Conservation (phyloP, 2,888 invertebrate species). For the Philereme vetulata region DNA sequence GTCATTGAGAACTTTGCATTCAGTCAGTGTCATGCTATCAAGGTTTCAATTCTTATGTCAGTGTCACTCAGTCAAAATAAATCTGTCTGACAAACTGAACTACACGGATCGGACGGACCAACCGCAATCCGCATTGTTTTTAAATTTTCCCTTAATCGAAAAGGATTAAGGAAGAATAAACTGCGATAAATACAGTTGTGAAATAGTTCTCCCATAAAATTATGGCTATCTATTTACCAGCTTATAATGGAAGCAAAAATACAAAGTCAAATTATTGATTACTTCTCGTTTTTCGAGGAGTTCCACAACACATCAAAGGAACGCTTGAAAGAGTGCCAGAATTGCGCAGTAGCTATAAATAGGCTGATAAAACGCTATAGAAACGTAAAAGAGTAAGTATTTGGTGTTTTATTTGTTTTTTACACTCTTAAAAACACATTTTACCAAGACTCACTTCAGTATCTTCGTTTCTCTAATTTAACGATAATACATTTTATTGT, state of each 20-base stretch:
- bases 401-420: constrained; percentile 40
- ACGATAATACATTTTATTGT: constrained; percentile 2
- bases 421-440: constrained; percentile 13
- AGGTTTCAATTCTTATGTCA: no score
- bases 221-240: constrained; percentile 33
- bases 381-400: constrained; percentile 76
- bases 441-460: background rate
- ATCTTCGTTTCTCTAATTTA: background rate
- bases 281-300: constrained; percentile 78
- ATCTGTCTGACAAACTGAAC: no score
- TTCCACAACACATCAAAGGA: constrained; percentile 74
- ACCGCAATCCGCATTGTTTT: background rate
- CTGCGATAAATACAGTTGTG: background rate
- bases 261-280: constrained; percentile 80
- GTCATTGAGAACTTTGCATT: no score
- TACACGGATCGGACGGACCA: background rate
- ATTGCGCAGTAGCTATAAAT: constrained; percentile 76
- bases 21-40: no score
- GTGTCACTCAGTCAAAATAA: no score
- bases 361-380: constrained; percentile 80
- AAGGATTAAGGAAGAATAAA: background rate
- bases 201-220: constrained; percentile 3
- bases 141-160: background rate
- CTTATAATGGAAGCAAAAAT: constrained; percentile 74
- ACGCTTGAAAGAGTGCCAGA: constrained; percentile 79